Conservation (phyloP, 2,797 vertebrate genomes). For the Syngnathus acus region DNA sequence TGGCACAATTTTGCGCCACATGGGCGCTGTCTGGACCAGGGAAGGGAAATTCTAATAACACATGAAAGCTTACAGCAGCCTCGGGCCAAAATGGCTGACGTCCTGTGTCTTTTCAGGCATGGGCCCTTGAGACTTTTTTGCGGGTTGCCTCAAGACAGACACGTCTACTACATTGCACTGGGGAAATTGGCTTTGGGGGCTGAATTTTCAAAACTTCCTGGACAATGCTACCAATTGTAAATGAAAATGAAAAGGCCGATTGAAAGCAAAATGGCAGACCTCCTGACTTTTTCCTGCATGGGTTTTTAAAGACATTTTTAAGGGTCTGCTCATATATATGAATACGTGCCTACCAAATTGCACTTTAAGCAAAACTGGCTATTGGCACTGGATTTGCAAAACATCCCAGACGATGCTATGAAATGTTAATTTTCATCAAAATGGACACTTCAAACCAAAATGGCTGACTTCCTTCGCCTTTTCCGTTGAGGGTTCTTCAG, state of each 20-base stretch:
- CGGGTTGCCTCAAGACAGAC: no score
- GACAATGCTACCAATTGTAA: no score
- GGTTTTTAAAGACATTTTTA: no score
- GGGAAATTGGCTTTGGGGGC: no score
- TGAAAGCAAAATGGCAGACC: neutral
- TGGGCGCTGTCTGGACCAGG: slow-evolving; percentile 62
- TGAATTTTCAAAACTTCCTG: no score
- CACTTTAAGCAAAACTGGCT: no score
- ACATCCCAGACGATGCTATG: neutral
- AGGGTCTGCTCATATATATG: no score
- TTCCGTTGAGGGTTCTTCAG: neutral
- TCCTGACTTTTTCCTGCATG: no score
- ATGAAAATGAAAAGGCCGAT: neutral
- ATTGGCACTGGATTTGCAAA: neutral
- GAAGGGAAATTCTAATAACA: neutral
- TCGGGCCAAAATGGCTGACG: neutral
- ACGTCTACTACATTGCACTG: no score
- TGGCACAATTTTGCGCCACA: slow-evolving; percentile 61
- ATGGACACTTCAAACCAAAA: neutral
- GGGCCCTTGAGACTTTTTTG: neutral
- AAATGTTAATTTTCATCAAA: neutral
- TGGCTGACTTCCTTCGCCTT: neutral
- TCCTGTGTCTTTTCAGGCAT: neutral
- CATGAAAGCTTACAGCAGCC: neutral
- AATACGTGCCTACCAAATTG: no score